These are phyloP conservation scores for Sussaba pulchella DNA, from an alignment of 2,888 invertebrate species.

Conservation along the genomic window DNA sequence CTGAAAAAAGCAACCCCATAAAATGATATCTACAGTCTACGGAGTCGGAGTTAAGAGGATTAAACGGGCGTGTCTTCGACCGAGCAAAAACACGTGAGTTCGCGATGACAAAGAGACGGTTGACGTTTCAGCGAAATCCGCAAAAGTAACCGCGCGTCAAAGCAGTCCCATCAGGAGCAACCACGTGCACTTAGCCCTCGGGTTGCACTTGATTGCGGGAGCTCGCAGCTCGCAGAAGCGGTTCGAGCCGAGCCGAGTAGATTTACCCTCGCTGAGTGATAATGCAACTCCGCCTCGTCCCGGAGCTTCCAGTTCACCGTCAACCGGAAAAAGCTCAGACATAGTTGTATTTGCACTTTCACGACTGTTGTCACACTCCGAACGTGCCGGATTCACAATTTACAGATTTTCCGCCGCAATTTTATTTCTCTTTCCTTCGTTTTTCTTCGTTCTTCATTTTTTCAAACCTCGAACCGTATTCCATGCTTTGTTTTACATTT, in stretches of 20 bases:
- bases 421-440: background rate
- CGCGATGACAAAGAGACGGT: slow-evolving; percentile 11
- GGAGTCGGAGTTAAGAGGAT: slow-evolving; percentile 1
- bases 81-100: background rate
- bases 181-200: slow-evolving; percentile 41
- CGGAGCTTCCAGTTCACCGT: slow-evolving; percentile 12
- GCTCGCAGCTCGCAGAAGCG: background rate
- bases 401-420: background rate
- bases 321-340: slow-evolving; percentile 31
- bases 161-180: slow-evolving; percentile 15
- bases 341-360: slow-evolving; percentile 21
- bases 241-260: slow-evolving; percentile 53
- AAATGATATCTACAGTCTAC: too few relatives aligned
- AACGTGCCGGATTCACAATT: background rate
- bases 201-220: slow-evolving; percentile 34
- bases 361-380: background rate
- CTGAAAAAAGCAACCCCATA: background rate
- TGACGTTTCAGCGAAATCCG: slow-evolving; percentile 31
- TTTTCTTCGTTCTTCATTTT: background rate
- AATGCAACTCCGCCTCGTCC: slow-evolving; percentile 31
- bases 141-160: slow-evolving; percentile 1
- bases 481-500: too few relatives aligned
- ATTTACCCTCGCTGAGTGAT: slow-evolving; percentile 50
- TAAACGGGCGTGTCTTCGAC: background rate
- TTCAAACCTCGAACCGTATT: too few relatives aligned